phyloP scores from a whole-genome alignment of 2,113 vertebrate genomes.

The Calidris pugnax region DNA sequence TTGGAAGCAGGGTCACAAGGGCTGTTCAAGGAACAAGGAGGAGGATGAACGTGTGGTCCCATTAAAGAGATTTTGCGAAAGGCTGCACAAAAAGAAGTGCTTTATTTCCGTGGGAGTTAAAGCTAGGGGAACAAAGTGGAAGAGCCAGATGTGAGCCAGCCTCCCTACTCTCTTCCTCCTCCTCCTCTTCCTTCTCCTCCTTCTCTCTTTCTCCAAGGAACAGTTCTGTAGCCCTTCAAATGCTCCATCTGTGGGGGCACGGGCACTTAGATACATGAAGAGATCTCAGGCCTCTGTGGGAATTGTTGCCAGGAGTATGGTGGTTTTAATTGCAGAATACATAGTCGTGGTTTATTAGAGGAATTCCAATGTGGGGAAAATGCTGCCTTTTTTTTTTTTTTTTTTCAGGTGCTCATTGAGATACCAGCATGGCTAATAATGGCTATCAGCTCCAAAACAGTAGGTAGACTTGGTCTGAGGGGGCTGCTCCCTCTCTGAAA shows the following conservation, averaged over 20 bases:
- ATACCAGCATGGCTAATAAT: not conserved
- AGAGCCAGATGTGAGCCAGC: not conserved
- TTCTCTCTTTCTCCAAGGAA: not conserved
- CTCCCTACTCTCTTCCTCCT: not conserved
- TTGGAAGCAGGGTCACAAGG: not conserved
- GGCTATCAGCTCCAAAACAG: not conserved
- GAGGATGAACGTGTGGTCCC: not conserved
- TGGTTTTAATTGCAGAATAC: not conserved
- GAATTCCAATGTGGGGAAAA: not conserved
- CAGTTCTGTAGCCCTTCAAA: not conserved
- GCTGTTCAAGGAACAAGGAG: not conserved
- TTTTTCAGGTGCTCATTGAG: not conserved
- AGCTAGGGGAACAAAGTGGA: not conserved
- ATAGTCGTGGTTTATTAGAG: not conserved
- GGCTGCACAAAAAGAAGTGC: not conserved
- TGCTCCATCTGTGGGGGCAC: fast-evolving
- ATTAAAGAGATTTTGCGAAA: not conserved
- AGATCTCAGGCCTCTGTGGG: not conserved
- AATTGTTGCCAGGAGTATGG: not conserved
- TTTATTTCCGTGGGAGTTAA: not conserved
- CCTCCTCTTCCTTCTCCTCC: not conserved
- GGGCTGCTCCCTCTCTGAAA: not conserved
- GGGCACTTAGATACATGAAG: not conserved
- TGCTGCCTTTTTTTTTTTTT: not conserved
- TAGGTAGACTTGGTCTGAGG: not conserved